Conservation (phyloP, 1,140 invertebrate species). For the Plectus sambesii region DNA sequence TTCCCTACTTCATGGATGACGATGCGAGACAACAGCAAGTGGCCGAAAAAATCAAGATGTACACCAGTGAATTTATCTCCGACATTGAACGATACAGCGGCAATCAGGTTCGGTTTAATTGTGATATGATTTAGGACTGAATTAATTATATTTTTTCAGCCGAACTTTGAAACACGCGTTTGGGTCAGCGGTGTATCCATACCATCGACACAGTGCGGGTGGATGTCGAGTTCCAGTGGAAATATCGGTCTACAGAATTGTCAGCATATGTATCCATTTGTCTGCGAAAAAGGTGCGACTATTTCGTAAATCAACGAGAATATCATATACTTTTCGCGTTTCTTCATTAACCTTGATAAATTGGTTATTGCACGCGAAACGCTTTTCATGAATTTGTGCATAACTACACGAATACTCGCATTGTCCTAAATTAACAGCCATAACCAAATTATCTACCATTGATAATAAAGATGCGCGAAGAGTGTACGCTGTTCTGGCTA, state of each 20-base stretch:
- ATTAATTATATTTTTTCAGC: background rate
- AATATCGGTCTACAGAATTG: constrained; percentile 36
- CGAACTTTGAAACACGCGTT: constrained; percentile 28
- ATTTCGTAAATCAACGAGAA: too few relatives aligned
- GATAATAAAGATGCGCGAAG: too few relatives aligned
- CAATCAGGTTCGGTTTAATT: constrained; percentile 5
- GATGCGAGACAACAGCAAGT: too few relatives aligned
- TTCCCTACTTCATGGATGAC: too few relatives aligned
- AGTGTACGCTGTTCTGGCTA: constrained; percentile 10
- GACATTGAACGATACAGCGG: background rate
- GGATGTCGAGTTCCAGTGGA: constrained; percentile 27
- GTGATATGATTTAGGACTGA: background rate
- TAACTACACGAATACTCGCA: too few relatives aligned
- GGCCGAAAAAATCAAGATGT: constrained; percentile 6
- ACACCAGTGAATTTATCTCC: constrained; percentile 1
- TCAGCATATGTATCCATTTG: constrained; percentile 39
- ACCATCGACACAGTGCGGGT: constrained; percentile 43
- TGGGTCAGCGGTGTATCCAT: constrained; percentile 37
- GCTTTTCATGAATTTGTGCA: too few relatives aligned
- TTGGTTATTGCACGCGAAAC: too few relatives aligned
- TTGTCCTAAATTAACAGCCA: too few relatives aligned
- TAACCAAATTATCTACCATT: constrained; percentile 6
- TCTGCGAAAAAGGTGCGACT: constrained; percentile 42
- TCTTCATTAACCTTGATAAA: too few relatives aligned
- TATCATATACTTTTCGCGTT: too few relatives aligned